These are phyloP conservation scores for Drosophila histrio DNA, from an alignment of 2,888 invertebrate species.

Conservation along the genomic window DNA sequence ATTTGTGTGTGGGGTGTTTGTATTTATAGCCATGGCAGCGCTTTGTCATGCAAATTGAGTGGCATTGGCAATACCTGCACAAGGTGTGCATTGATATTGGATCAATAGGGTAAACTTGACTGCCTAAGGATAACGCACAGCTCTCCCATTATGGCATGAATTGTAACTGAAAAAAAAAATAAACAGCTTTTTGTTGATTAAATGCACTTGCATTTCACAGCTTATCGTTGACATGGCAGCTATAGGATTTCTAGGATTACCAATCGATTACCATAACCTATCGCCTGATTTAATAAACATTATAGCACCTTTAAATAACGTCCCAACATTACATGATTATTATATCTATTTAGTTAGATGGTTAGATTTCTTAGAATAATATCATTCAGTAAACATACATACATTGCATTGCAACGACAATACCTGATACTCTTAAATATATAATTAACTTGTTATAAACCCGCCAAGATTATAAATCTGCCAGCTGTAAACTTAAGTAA, in stretches of 20 bases:
- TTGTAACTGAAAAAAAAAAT: background rate
- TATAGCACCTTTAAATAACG: no score
- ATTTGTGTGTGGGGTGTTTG: background rate
- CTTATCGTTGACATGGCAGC: background rate
- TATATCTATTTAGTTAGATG: no score
- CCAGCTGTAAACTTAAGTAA: background rate
- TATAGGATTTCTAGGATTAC: no score
- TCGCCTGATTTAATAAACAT: no score
- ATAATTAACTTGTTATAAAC: background rate
- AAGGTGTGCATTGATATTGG: slow-evolving; percentile 42
- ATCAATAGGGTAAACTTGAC: slow-evolving; percentile 43
- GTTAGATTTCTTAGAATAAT: background rate
- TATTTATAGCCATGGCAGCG: slow-evolving; percentile 45
- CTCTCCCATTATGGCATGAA: background rate
- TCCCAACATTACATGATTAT: no score
- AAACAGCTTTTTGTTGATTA: background rate
- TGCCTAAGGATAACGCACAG: slow-evolving; percentile 25
- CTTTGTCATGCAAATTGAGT: slow-evolving; percentile 41
- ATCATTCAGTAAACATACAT: background rate
- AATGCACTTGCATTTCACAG: background rate
- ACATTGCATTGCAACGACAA: background rate
- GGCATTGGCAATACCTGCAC: slow-evolving; percentile 36
- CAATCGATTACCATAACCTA: no score
- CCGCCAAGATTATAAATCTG: background rate
- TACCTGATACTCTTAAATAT: background rate